Evolutionary conservation across 2,113 vertebrate species (phyloP).

Genomic region (Rhinichthys klamathensis): DNA sequence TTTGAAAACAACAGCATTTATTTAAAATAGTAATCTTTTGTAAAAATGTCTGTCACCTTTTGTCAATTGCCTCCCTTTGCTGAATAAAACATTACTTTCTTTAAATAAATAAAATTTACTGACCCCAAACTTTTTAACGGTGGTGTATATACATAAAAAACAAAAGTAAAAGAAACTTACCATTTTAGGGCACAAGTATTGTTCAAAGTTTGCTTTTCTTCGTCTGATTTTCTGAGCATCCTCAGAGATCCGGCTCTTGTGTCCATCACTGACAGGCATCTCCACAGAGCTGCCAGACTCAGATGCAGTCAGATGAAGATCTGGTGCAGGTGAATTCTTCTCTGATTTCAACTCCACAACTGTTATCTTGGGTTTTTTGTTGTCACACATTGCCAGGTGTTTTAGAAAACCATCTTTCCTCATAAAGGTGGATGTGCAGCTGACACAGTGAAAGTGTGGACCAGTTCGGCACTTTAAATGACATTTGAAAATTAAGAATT

Average conservation of each 20-base stretch:
- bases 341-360: slow-evolving; percentile 21
- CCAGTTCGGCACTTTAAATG: slow-evolving; percentile 27
- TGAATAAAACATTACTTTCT: too few species aligned
- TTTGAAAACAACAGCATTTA: not conserved
- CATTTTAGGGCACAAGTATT: not conserved
- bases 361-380: slow-evolving; percentile 3
- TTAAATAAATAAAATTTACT: not conserved
- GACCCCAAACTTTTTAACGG: not conserved
- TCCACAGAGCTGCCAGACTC: not conserved
- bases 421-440: slow-evolving; percentile 29
- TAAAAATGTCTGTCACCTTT: not conserved
- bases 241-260: not conserved
- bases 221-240: not conserved
- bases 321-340: not conserved
- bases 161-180: not conserved
- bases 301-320: not conserved
- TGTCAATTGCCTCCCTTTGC: too few species aligned
- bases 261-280: not conserved
- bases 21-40: not conserved
- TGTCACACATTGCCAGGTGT: slow-evolving; percentile 3
- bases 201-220: not conserved
- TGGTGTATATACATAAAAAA: not conserved
- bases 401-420: slow-evolving; percentile 39
- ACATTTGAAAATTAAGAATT: slow-evolving; percentile 29
- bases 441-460: slow-evolving; percentile 29